Conservation (phyloP, 2,888 invertebrate species). For the Isoperla grammatica region DNA sequence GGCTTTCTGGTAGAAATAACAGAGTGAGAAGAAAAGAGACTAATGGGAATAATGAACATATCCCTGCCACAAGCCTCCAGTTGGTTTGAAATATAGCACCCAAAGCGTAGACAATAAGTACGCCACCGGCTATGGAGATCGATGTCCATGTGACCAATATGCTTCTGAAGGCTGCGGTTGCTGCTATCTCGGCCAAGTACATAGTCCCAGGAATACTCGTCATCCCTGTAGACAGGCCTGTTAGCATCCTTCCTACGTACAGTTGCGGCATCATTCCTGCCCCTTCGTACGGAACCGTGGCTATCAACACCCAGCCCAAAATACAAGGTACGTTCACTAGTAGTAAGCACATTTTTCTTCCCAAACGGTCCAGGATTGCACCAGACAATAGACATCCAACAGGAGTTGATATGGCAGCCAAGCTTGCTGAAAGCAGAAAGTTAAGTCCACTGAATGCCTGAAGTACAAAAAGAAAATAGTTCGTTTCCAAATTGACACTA, state of each 20-base stretch:
- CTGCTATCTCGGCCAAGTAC: slow-evolving; percentile 50
- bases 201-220: slow-evolving; percentile 51
- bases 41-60: slow-evolving; percentile 30
- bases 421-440: slow-evolving; percentile 45
- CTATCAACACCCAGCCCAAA: slow-evolving; percentile 50
- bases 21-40: slow-evolving; percentile 42
- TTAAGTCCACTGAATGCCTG: too few relatives aligned
- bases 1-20: slow-evolving; percentile 50
- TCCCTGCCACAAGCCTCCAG: slow-evolving; percentile 27
- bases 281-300: slow-evolving; percentile 37
- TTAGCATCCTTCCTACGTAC: slow-evolving; percentile 38
- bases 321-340: slow-evolving; percentile 47
- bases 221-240: slow-evolving; percentile 50
- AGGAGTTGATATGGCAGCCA: slow-evolving; percentile 51
- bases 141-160: slow-evolving; percentile 53
- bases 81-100: slow-evolving; percentile 46
- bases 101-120: slow-evolving; percentile 49
- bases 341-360: slow-evolving; percentile 47
- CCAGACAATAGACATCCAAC: slow-evolving; percentile 51
- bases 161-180: slow-evolving; percentile 33
- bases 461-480: slow-evolving; percentile 38
- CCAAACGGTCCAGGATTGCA: slow-evolving; percentile 48
- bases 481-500: slow-evolving; percentile 50
- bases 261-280: slow-evolving; percentile 32
- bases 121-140: slow-evolving; percentile 48